Evolutionary conservation across 2,113 vertebrate species (phyloP).

Genomic region (Cebus imitator): DNA sequence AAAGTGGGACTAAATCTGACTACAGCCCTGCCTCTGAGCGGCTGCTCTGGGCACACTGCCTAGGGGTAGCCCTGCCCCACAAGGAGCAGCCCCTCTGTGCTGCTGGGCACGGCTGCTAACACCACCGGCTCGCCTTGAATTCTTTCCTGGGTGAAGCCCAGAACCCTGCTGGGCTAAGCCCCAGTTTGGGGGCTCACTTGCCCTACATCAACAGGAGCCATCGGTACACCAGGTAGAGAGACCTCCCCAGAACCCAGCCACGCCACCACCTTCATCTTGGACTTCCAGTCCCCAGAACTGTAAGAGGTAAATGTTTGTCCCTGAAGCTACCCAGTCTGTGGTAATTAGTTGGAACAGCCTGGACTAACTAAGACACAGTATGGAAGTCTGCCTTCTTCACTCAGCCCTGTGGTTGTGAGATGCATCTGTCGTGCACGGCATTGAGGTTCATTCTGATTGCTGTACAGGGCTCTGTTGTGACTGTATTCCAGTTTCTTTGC

Average conservation of each 20-base stretch:
- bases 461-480: fast-evolving
- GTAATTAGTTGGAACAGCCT: neutral
- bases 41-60: no score
- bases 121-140: no score
- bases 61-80: no score
- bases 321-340: neutral
- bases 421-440: fast-evolving
- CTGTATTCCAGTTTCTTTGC: fast-evolving
- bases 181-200: no score
- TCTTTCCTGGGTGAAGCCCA: no score
- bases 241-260: neutral
- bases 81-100: no score
- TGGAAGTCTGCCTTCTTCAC: neutral
- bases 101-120: no score
- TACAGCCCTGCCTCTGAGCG: no score
- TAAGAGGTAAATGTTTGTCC: neutral
- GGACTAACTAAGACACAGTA: fast-evolving
- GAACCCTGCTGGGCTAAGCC: no score
- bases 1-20: no score
- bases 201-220: neutral
- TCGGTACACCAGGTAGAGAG: neutral
- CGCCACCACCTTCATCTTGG: neutral
- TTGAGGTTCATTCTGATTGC: no score
- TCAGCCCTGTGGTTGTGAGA: fast-evolving
- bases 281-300: neutral